phyloP scores from a whole-genome alignment of 2,888 invertebrate species.

The Neoaliturus tenellus region DNA sequence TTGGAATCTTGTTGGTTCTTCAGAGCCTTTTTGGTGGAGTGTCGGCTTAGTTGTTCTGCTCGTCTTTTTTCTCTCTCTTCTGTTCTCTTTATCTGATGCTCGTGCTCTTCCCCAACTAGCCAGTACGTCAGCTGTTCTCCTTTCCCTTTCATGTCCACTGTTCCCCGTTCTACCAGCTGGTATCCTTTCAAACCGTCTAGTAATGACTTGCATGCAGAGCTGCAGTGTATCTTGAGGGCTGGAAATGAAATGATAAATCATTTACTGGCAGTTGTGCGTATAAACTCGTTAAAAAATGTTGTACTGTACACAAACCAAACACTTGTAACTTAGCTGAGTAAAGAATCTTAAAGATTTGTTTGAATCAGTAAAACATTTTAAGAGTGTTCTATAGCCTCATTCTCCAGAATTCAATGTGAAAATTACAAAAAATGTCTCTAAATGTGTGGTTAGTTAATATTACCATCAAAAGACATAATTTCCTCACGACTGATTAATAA shows the following conservation, averaged over 20 bases:
- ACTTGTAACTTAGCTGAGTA: too few relatives aligned
- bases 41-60: constrained; percentile 67
- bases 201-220: constrained; percentile 81
- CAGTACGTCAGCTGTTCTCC: constrained; percentile 90
- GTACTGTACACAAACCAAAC: too few relatives aligned
- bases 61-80: constrained; percentile 74
- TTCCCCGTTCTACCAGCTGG: constrained; percentile 83
- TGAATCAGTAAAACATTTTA: too few relatives aligned
- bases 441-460: too few relatives aligned
- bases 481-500: too few relatives aligned
- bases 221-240: constrained; percentile 91
- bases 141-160: constrained; percentile 89
- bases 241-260: constrained; percentile 67
- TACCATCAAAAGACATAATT: too few relatives aligned
- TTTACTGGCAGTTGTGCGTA: too few relatives aligned
- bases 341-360: too few relatives aligned
- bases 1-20: constrained; percentile 50
- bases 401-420: too few relatives aligned
- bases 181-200: constrained; percentile 86
- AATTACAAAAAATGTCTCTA: too few relatives aligned
- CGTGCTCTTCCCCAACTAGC: constrained; percentile 85
- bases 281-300: too few relatives aligned
- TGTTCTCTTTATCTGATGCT: constrained; percentile 76
- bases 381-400: too few relatives aligned
- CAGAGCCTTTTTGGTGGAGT: constrained; percentile 54